Evolutionary conservation across 1,140 invertebrate species (phyloP), one percentile per base, ranked within the genome.

Genomic region (Papilio dardanus): DNA sequence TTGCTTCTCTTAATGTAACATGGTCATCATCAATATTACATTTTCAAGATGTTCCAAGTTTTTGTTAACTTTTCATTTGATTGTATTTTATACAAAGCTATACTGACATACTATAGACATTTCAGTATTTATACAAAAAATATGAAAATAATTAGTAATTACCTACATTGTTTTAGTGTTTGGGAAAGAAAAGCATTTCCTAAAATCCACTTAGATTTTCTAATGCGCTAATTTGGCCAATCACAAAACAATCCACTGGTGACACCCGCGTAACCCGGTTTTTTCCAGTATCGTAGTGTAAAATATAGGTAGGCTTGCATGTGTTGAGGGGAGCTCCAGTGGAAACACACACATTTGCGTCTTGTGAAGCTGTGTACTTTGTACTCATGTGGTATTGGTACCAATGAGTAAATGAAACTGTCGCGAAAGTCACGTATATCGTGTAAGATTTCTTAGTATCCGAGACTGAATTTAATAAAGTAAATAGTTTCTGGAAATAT

Each of bases 391-490:
- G n/a, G n/a, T n/a, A n/a, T n/a, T n/a, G n/a, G n/a, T n/a, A n/a
- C n/a, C n/a, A n/a, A n/a, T n/a, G n/a, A n/a, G n/a, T 21, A 54
- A 24, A 7, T 8, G 10, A 54, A 46, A 46, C 2, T 8, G 21
- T 16, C 1, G 50, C 19, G 54, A 58, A 30, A 62, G 42, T 19
- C 21, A 62, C 21, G 10, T 28, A 5, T 58, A 62, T 62, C 21
- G 54, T 28, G 8, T 62, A 62, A 24, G 10, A 62, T 62, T 62
- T 62, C 54, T 62, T 30, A 62, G 54, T 62, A 58, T 28, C 50
- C 50, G 21, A 21, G 50, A 24, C 50, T 58, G 19, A 58, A 58
- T 58, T 58, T 58, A 58, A 58, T 58, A 24, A 24, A 58, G 21
- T 24, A 8, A 24, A 21, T 58, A 58, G 50, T 58, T 58, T 58